phyloP scores from a whole-genome alignment of 2,888 invertebrate genomes.

The Leucania comma region DNA sequence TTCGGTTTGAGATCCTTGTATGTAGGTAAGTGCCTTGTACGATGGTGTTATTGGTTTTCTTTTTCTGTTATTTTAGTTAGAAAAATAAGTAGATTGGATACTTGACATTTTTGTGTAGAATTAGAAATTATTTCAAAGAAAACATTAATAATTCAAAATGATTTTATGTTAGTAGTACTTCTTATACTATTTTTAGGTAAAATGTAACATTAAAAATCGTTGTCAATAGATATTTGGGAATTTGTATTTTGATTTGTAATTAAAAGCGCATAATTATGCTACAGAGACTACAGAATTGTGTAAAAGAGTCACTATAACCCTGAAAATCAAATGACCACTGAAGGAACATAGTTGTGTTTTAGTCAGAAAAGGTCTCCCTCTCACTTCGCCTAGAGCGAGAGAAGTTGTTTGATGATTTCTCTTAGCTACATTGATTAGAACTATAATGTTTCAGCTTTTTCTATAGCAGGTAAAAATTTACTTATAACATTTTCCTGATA shows the following conservation, averaged over 20 bases:
- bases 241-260: too few species aligned
- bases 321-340: too few species aligned
- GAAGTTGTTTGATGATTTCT: too few species aligned
- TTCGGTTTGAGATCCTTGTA: conserved; percentile 49
- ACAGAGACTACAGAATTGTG: too few species aligned
- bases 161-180: not conserved
- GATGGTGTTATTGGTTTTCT: conserved; percentile 38
- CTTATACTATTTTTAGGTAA: not conserved
- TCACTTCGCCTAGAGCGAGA: too few species aligned
- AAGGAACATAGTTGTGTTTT: too few species aligned
- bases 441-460: not conserved
- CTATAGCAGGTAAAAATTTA: not conserved
- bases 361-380: too few species aligned
- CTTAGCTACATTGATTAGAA: not conserved
- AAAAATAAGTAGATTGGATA: conserved; percentile 17
- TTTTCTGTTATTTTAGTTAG: conserved; percentile 11
- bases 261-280: too few species aligned
- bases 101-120: conserved; percentile 1
- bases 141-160: not conserved
- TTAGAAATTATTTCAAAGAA: conserved; percentile 9
- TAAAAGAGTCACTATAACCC: too few species aligned
- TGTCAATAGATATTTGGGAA: too few species aligned
- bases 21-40: conserved; percentile 45
- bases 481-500: not conserved
- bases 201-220: too few species aligned